These are phyloP conservation scores for Drosophila tsacasi DNA, from an alignment of 1,140 invertebrate genomes.

Conservation along the genomic window DNA sequence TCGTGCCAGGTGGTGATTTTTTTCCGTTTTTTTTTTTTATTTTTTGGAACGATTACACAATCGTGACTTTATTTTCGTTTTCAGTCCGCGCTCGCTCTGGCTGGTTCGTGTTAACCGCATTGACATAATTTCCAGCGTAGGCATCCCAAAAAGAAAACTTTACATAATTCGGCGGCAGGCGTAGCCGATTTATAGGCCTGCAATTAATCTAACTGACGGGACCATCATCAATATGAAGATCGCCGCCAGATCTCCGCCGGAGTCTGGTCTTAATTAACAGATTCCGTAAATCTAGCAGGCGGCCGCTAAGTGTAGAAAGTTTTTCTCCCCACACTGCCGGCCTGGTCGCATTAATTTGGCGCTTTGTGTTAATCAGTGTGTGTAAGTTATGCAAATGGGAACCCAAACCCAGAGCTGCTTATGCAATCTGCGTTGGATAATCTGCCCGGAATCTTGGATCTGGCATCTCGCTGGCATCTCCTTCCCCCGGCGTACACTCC, in stretches of 20 bases:
- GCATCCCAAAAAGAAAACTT: constrained; percentile 57
- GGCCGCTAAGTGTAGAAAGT: constrained; percentile 72
- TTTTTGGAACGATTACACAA: constrained; percentile 79
- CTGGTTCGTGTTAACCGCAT: constrained; percentile 63
- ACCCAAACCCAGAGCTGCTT: constrained; percentile 33
- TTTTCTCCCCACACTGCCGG: constrained; percentile 25
- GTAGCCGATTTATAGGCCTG: constrained; percentile 72
- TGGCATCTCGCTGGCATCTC: neutral
- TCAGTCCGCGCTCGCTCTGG: constrained; percentile 47
- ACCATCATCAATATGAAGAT: constrained; percentile 36
- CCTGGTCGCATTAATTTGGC: constrained; percentile 55
- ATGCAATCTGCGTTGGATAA: constrained; percentile 48
- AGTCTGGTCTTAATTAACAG: constrained; percentile 67
- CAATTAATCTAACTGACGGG: constrained; percentile 42
- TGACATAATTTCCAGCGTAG: constrained; percentile 75
- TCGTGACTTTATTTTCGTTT: constrained; percentile 68
- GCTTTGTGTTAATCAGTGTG: constrained; percentile 63
- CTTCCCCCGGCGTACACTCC: constrained; percentile 1
- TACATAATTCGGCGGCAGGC: constrained; percentile 68
- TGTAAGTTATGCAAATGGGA: constrained; percentile 74
- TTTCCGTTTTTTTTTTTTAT: neutral
- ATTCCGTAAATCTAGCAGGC: constrained; percentile 29
- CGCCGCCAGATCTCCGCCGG: constrained; percentile 16
- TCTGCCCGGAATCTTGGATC: constrained; percentile 20
- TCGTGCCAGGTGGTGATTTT: constrained; percentile 69